These are phyloP conservation scores for Toxotes lorentzi DNA, from an alignment of 2,797 vertebrate genomes.

Conservation along the genomic window DNA sequence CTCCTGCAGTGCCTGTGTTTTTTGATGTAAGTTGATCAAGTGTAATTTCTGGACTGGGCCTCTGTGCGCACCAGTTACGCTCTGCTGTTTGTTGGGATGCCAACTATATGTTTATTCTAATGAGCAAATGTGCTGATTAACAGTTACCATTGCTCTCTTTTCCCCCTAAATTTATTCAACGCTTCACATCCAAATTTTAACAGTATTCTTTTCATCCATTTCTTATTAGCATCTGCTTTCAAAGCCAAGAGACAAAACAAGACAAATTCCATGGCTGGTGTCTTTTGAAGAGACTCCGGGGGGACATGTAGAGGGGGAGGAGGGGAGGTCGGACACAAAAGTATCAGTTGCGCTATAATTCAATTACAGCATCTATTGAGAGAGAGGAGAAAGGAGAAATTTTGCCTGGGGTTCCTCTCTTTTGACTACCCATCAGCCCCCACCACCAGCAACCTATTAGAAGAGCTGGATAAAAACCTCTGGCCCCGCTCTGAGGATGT, in stretches of 20 bases:
- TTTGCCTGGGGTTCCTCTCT: slow-evolving; percentile 66
- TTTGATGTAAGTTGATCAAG: slow-evolving; percentile 62
- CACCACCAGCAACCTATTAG: slow-evolving; percentile 51
- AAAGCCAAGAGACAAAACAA: slow-evolving; percentile 61
- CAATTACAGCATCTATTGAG: slow-evolving; percentile 68
- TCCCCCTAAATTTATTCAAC: slow-evolving; percentile 17
- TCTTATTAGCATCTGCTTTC: slow-evolving; percentile 61
- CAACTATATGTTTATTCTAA: slow-evolving; percentile 53
- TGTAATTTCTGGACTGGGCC: slow-evolving; percentile 30
- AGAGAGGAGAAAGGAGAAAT: slow-evolving; percentile 61
- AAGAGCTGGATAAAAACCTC: slow-evolving; percentile 41
- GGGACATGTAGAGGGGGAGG: not conserved
- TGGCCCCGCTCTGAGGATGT: slow-evolving; percentile 62
- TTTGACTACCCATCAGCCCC: slow-evolving; percentile 51
- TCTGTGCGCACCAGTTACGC: slow-evolving; percentile 43
- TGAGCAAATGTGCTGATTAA: slow-evolving; percentile 49
- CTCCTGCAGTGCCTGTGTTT: slow-evolving; percentile 24
- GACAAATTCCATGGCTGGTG: slow-evolving; percentile 56
- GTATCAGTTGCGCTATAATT: slow-evolving; percentile 75
- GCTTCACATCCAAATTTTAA: slow-evolving; percentile 37
- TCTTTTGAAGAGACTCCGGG: slow-evolving; percentile 47
- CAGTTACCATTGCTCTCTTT: slow-evolving; percentile 14
- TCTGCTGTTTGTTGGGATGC: slow-evolving; percentile 62
- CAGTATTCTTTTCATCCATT: slow-evolving; percentile 35
- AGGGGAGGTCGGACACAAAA: slow-evolving; percentile 39